A percentile compares a stretch with the other conserved stretches of the same genome.
Evolutionary conservation across 2,888 invertebrate species (phyloP).

Genomic region (Ichneumoninae sp.): DNA sequence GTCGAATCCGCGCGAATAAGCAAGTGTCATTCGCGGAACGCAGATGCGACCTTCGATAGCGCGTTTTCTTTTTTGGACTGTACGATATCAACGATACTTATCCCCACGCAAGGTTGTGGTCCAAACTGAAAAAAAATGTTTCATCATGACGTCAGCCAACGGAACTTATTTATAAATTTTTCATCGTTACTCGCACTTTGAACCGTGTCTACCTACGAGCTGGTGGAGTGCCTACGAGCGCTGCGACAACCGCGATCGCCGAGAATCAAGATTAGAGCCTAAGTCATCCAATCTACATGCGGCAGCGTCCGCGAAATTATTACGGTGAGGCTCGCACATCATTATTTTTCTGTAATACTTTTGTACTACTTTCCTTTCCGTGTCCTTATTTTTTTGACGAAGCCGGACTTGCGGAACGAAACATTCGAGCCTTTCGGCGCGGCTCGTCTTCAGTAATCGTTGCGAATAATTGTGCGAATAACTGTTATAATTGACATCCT

Average conservation of each 20-base stretch:
- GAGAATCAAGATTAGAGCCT: neutral
- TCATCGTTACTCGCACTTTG: constrained; percentile 71
- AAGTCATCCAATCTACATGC: neutral
- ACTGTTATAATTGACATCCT: constrained; percentile 1
- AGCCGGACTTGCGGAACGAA: neutral
- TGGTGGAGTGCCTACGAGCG: constrained; percentile 23
- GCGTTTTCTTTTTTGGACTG: neutral
- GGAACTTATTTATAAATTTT: constrained; percentile 73
- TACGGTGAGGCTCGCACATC: neutral
- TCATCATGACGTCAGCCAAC: constrained; percentile 68
- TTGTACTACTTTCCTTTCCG: neutral
- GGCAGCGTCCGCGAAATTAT: neutral
- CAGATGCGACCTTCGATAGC: neutral
- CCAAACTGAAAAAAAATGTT: constrained; percentile 44
- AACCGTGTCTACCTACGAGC: constrained; percentile 64
- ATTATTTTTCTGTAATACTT: neutral
- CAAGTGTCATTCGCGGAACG: neutral
- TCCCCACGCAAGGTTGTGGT: neutral
- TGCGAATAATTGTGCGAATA: neutral
- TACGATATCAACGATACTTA: neutral
- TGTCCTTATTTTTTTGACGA: neutral
- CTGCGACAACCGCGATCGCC: neutral
- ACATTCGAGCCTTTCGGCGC: neutral
- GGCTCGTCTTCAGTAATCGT: neutral
- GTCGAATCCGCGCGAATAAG: neutral